phyloP scores from a whole-genome alignment of 2,113 vertebrate species.

The Ammodytes dubius region DNA sequence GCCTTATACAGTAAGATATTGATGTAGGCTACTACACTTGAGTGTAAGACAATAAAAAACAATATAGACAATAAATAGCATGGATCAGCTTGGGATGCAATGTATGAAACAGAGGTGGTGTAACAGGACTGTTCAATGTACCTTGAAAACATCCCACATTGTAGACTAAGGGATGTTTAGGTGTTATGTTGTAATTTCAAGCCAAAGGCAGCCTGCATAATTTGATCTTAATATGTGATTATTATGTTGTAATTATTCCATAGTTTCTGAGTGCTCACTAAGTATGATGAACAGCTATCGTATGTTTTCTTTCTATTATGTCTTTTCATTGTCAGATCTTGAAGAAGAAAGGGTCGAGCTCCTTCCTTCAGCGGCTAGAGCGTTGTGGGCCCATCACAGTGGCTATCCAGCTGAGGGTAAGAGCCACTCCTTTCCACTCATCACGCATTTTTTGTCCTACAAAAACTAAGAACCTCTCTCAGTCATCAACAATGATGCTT shows the following conservation, averaged over 20 bases:
- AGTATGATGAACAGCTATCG: background rate
- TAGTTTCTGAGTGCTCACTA: constrained; percentile 1
- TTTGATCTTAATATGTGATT: constrained; percentile 8
- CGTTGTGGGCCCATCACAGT: constrained; percentile 89
- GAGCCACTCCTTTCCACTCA: constrained; percentile 28
- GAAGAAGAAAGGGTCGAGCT: constrained; percentile 92
- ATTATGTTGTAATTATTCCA: background rate
- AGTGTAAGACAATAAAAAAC: constrained; percentile 28
- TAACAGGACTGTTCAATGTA: background rate
- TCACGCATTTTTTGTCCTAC: background rate
- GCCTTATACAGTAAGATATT: constrained; percentile 41
- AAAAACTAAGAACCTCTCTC: background rate
- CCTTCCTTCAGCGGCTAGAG: constrained; percentile 90
- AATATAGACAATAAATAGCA: constrained; percentile 15
- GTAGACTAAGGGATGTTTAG: background rate
- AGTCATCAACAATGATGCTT: background rate
- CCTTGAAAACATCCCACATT: constrained; percentile 1
- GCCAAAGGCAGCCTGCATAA: constrained; percentile 5
- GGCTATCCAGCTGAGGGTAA: constrained; percentile 91
- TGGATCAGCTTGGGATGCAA: background rate
- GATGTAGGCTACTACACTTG: background rate
- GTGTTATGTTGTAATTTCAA: background rate
- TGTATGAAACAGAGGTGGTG: constrained; percentile 1
- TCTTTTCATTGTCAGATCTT: constrained; percentile 82
- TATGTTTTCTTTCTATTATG: background rate